Base-by-base conservation (phyloP, 2,888 invertebrate genomes). In the Cheiracanthium punctorium region DNA sequence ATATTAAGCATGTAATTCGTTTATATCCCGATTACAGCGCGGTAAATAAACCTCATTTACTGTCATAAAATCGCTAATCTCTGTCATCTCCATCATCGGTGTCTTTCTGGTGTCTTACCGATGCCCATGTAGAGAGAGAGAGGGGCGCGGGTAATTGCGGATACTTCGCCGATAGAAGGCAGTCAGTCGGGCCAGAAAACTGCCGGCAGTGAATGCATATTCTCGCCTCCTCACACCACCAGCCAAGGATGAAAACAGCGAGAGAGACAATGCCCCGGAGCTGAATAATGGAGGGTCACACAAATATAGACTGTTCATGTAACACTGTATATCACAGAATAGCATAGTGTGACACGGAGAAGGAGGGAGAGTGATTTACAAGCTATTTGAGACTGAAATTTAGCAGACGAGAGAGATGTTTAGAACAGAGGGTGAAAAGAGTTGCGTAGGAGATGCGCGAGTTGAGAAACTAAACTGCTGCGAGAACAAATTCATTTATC, bases 191-290 rank as follows among this genome's bases (percentile, higher is more conserved):
- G 58, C 1, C 58, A 24, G 24, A 24, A n/a, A 24, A 58, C 7
- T 58, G 24, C 58, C 58, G 33, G 43, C 41, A 41, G n/a, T n/a
- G n/a, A n/a, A 71, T 24, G 58, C 70, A 52, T 69, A 28, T 77
- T 80, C 41, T 71, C 71, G 30, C 79, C 24, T 77, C 58, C 20
- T 64, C 79, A 80, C 71, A 33, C 33, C 41, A 32, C 24, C 41
- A 37, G 30, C 41, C 79, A 80, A 64, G 79, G 70, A 41, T 30
- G 71, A 71, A n/a, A 69, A 74, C 58, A 32, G 74, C 24, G 29
- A n/a, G 28, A 30, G 58, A 64, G 58, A 64, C 65, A 65, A 75
- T 64, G 58, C 24, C 58, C 58, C 24, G 20, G 20, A 12, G 58
- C 24, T 58, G 24, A 58, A 58, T 20, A 58, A 58, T 58, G 20